Evolutionary conservation across 92 coral and sea anemone species (phyloP), one percentile per base, ranked within the genome.

Genomic region (Palythoa grandiflora): DNA sequence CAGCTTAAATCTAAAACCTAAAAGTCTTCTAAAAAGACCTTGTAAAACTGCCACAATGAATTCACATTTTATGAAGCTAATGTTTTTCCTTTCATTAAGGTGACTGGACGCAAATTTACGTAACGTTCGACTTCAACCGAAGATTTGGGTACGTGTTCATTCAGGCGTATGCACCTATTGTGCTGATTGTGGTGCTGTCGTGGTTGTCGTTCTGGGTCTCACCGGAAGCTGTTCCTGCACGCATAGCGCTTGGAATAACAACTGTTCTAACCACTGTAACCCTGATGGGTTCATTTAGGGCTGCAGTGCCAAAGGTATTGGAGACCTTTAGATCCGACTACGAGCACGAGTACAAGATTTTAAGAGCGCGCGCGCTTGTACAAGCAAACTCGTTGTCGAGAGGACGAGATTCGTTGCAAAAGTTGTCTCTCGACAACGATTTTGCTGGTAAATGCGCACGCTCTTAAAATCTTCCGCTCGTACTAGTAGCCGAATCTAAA

Each of bases 261-360:
- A 94, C 96, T 14, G 96, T 94, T 13, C 73, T 94, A n/a, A 94
- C 96, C 2, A 91, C 91, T 50, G 96, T 94, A 2, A 94, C 96
- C 2, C 91, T 94, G 12, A 94, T 91, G 96, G 96, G 96, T 17
- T 94, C 96, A 10, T 89, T 94, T 57, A 81, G 96, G 51, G 75
- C 88, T 1, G 80, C 93, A n/a, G 93, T 94, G 21, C 96, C 96
- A 16, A 79, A 79, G 84, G 84, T 79, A 20, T 21, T 65, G 28
- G 28, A 28, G 28, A 28, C 28, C 28, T 0, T 28, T 28, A 28
- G 28, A 28, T 28, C 28, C 28, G 0, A 0, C 28, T 28, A 28
- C 28, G 28, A 28, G 28, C 0, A 28, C 28, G 28, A 28, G 28
- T 28, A 28, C 28, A 28, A 28, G 28, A 28, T 28, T 28, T 28